Evolutionary conservation across 2,113 vertebrate genomes (phyloP), one percentile per base, ranked within the genome.

Genomic region (Lepus americanus): DNA sequence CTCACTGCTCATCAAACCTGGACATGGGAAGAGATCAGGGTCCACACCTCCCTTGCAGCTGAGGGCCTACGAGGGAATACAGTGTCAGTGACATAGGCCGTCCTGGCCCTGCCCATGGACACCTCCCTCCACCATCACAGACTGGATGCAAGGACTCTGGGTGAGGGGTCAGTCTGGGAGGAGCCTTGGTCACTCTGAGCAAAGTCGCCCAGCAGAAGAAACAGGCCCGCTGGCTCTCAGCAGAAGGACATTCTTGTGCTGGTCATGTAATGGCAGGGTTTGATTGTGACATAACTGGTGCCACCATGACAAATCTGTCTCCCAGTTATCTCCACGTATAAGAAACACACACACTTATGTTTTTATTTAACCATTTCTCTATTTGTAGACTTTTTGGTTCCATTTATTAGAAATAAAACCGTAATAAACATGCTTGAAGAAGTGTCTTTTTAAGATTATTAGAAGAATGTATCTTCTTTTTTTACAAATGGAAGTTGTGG

Each of bases 81-180:
- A 23, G 66, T 5, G 25, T 39, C 39, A 39, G 63, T 23, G 12
- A 13, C 10, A 22, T 6, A n/a, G 19, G 4, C 1, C 5, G 63
- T 4, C 27, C 59, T 0, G 0, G 31, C 39, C 6, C 25, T 39
- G 22, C 19, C 10, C 11, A 0, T 2, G 16, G 8, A 61, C 2
- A 9, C 51, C 20, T n/a, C 19, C 27, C 70, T 25, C 44, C 33
- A 7, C 29, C n/a, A 16, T 51, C 66, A 63, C 14, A 10, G 77
- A 10, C n/a, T 20, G n/a, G 13, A 14, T 13, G 3, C 12, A 6
- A 14, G 67, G 20, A 20, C 12, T 31, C 6, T 0, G 53, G 7
- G 7, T 13, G 73, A 63, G 5, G 23, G 16, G 22, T 33, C 22
- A 33, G 14, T 12, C 0, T 0, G 5, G 1, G 23, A 69, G 20